Evolutionary conservation across 2,113 vertebrate genomes (phyloP), one percentile per base, ranked within the genome.

Genomic region (Anser cygnoides): DNA sequence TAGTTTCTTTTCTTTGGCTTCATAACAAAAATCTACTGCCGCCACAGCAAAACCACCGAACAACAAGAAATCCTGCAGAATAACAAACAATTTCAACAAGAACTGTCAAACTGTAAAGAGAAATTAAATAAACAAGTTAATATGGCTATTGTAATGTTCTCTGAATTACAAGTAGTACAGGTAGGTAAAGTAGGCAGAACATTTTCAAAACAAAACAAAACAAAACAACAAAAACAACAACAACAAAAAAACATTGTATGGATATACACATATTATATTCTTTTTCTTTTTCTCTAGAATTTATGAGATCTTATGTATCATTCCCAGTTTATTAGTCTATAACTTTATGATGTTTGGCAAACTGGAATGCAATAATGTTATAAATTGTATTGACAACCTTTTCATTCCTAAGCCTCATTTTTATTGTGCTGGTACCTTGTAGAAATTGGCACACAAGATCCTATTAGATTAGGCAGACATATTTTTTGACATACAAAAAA

Each of bases 361-460:
- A 94, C 82, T 43, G 63, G 57, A 94, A 73, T 89, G 84, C 78
- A 95, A 86, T 92, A 74, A 84, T 70, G 35, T 43, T 96, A 67
- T 94, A 97, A 98, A 97, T 97, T 95, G 57, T 92, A 97, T 96
- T 96, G 96, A 93, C 74, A 96, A 54, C 37, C 15, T 96, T 97
- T 96, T 96, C 81, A 92, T 95, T 90, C 55, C 85, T 97, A 97
- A 97, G 46, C 61, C 25, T 92, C 83, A 57, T 71, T 97, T 96
- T 97, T 97, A 96, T 97, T 96, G 68, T 97, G 23, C 52, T 70
- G 89, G 37, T 93, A 83, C 94, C 76, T 92, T 90, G 46, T 87
- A 94, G 65, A 98, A 97, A 98, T 90, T 93, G 94, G 75, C 78
- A 77, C 37, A 94, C 35, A 76, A 61, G 91, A 96, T 96, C 90